Conservation (phyloP, 2,797 vertebrate genomes). For the Leontopithecus rosalia region DNA sequence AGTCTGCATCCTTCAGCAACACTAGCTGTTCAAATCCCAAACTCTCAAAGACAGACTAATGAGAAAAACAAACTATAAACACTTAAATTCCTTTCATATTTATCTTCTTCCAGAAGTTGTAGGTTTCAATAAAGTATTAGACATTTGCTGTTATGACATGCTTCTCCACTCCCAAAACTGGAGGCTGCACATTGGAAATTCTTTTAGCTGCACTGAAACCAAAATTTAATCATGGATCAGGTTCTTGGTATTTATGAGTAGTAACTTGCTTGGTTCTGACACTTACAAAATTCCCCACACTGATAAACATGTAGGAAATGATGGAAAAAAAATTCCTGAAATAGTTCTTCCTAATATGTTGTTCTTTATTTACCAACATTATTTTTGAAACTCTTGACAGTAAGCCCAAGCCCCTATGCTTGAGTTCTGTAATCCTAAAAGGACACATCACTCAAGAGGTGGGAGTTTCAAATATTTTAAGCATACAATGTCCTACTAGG, state of each 20-base stretch:
- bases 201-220: conserved; percentile 37
- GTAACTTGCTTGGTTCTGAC: conserved; percentile 60
- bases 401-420: background rate
- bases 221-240: conserved; percentile 22
- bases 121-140: conserved; percentile 8
- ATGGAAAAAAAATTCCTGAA: conserved; percentile 62
- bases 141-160: conserved; percentile 36
- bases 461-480: conserved; percentile 35
- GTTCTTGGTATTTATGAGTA: conserved; percentile 58
- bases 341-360: conserved; percentile 64
- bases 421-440: conserved; percentile 55
- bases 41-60: conserved; percentile 5
- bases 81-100: conserved; percentile 42
- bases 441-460: background rate
- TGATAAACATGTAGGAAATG: conserved; percentile 63
- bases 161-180: conserved; percentile 56
- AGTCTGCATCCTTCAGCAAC: conserved; percentile 17
- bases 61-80: conserved; percentile 29
- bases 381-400: conserved; percentile 53
- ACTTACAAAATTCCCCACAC: conserved; percentile 57
- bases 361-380: conserved; percentile 57
- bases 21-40: conserved; percentile 30
- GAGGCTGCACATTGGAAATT: conserved; percentile 41
- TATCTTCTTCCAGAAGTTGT: conserved; percentile 28
- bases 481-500: background rate